These are phyloP conservation scores for Myopa testacea DNA, from an alignment of 2,888 invertebrate species.

Conservation along the genomic window DNA sequence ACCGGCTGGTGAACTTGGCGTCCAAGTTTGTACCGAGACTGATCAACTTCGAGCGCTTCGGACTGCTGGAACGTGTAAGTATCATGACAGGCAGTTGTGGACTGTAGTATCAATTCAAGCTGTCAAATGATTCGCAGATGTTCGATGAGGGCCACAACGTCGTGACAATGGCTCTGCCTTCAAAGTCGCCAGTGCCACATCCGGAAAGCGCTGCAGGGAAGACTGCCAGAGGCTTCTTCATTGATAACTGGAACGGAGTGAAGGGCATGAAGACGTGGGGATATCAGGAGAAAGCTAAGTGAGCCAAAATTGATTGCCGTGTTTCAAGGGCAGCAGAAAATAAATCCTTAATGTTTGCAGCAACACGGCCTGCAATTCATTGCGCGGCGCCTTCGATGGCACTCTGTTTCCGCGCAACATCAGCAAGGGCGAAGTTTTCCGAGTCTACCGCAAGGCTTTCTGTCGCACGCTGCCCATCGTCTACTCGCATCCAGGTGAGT, in stretches of 20 bases:
- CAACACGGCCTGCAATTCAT: constrained; percentile 75
- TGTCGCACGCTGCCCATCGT: constrained; percentile 77
- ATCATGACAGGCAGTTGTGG: background rate
- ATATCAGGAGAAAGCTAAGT: constrained; percentile 64
- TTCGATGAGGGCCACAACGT: constrained; percentile 74
- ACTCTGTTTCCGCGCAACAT: constrained; percentile 76
- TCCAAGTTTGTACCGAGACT: constrained; percentile 80
- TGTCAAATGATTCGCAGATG: constrained; percentile 67
- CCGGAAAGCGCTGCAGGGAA: background rate
- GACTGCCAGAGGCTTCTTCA: constrained; percentile 69
- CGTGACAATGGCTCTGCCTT: constrained; percentile 71
- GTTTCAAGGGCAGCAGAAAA: background rate
- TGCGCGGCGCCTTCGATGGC: constrained; percentile 80
- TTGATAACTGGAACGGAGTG: constrained; percentile 75
- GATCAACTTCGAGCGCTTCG: constrained; percentile 84
- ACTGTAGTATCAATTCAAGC: background rate
- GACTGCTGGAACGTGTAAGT: constrained; percentile 83
- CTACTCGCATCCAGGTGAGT: constrained; percentile 65
- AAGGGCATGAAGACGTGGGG: constrained; percentile 79
- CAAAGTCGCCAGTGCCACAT: constrained; percentile 59
- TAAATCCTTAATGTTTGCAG: constrained; percentile 51
- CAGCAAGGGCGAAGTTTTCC: constrained; percentile 70
- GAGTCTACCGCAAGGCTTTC: constrained; percentile 79
- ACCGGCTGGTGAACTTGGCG: constrained; percentile 78
- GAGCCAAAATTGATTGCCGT: constrained; percentile 37